phyloP scores from a whole-genome alignment of 1,140 invertebrate species.

The Drosophila arizonae region DNA sequence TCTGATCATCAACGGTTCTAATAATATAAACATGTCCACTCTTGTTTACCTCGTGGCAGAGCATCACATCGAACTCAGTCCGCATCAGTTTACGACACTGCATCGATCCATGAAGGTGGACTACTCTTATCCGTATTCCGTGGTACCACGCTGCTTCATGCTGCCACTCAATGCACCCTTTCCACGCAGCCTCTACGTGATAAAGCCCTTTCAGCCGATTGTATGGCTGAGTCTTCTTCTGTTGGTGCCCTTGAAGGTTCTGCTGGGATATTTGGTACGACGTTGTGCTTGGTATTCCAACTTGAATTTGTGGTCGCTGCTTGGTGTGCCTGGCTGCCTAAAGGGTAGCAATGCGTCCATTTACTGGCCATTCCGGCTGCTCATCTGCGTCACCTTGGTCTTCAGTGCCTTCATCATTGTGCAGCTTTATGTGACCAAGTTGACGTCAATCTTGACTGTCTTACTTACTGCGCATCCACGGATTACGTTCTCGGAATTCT shows the following conservation, averaged over 20 bases:
- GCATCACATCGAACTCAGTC: slow-evolving; percentile 48
- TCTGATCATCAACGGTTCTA: slow-evolving; percentile 49
- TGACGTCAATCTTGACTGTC: slow-evolving; percentile 54
- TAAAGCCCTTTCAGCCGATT: slow-evolving; percentile 35
- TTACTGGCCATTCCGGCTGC: neutral
- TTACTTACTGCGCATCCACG: slow-evolving; percentile 13
- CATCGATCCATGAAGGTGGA: slow-evolving; percentile 31
- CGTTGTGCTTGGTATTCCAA: neutral
- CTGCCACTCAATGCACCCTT: slow-evolving; percentile 40
- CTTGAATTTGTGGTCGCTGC: slow-evolving; percentile 25
- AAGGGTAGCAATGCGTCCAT: neutral
- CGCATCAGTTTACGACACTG: slow-evolving; percentile 58
- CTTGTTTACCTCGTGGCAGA: slow-evolving; percentile 30
- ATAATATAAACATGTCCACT: slow-evolving; percentile 39
- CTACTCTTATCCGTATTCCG: slow-evolving; percentile 56
- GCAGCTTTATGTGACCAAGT: slow-evolving; percentile 50
- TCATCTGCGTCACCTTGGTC: neutral
- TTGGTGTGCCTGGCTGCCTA: slow-evolving; percentile 52
- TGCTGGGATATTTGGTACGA: neutral
- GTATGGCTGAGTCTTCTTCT: slow-evolving; percentile 43
- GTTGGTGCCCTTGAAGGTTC: neutral
- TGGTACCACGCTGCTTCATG: slow-evolving; percentile 61
- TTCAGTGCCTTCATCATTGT: slow-evolving; percentile 43
- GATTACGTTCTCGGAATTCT: slow-evolving; percentile 22
- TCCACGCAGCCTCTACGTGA: slow-evolving; percentile 38